A percentile compares a stretch with the other conserved stretches of the same genome.
These are phyloP conservation scores for Colius striatus DNA, from an alignment of 2,113 vertebrate species.

Conservation along the genomic window DNA sequence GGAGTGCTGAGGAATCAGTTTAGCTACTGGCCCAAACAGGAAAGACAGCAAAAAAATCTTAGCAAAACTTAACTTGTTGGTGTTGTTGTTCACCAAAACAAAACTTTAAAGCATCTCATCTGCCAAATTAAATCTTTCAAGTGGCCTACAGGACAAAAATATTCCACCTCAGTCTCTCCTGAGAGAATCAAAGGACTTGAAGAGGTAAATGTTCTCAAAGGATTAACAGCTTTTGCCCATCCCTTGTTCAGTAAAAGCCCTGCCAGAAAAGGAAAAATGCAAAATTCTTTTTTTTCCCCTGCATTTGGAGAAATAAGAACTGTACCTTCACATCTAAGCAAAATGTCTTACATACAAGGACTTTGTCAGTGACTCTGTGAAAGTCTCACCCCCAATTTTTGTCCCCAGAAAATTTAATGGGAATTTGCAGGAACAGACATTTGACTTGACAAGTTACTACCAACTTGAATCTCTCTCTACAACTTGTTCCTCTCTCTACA, in stretches of 20 bases:
- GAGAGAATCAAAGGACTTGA: background rate
- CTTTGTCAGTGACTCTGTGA: background rate
- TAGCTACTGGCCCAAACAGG: background rate
- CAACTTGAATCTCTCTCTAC: background rate
- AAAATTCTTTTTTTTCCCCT: background rate
- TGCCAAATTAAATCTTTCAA: background rate
- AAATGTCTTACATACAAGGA: background rate
- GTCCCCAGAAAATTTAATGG: background rate
- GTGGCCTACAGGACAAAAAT: background rate
- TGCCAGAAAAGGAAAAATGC: background rate
- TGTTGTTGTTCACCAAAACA: background rate
- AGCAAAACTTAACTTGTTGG: background rate
- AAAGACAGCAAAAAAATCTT: background rate
- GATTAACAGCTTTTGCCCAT: background rate
- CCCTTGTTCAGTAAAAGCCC: background rate
- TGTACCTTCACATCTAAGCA: background rate
- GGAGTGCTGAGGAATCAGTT: background rate
- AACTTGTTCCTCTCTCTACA: background rate
- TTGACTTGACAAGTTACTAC: background rate
- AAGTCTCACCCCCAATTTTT: background rate
- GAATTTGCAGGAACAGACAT: background rate
- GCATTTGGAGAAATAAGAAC: background rate
- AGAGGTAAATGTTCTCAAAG: background rate
- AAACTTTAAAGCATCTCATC: background rate
- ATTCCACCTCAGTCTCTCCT: background rate